Evolutionary conservation across 92 coral and sea anemone genomes (phyloP), one percentile per base, ranked within the genome.

Genomic region (Diadumene lineata): DNA sequence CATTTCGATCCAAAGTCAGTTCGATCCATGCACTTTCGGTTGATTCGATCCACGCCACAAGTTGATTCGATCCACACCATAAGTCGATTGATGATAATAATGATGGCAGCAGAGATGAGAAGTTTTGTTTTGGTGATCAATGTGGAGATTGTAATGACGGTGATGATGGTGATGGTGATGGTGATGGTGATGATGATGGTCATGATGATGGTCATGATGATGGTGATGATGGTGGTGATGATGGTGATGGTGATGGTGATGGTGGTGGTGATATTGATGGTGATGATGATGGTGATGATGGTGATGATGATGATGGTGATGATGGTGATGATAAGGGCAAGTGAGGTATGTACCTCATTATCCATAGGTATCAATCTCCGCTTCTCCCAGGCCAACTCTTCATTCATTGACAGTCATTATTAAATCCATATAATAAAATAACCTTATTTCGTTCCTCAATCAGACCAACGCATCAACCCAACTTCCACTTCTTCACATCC

Each of bases 171-270:
- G 24, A 21, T 53, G 60, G 18, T 53, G 60, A 23, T 53, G 60
- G 18, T 53, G 60, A 21, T 53, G 18, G 18, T 53, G 60, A 21
- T 53, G 60, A 23, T 53, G 6, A 38, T 38, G 48, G 4, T 15
- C n/a, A 15, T 15, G 60, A 4, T 15, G 18, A 15, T 15, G 60
- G n/a, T n/a, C 24, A 21, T 53, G 18, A 21, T 53, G 60, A 2
- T 53, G 60, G 60, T 53, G 60, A 21, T 53, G 60, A 23, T 53
- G 18, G 60, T 53, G 60, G 18, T 53, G 18, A 21, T 53, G 60
- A 21, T 53, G 60, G 60, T 53, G 60, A 21, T 53, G 60, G 60
- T 53, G 18, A 23, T 53, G 60, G 18, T 53, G 18, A 53, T 53
- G 24, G 18, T 53, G 60, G n/a, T 53, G 60, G 18, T 53, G 60